Evolutionary conservation across 2,888 invertebrate species (phyloP), one percentile per base, ranked within the genome.

Genomic region (Odontocolon sp.): DNA sequence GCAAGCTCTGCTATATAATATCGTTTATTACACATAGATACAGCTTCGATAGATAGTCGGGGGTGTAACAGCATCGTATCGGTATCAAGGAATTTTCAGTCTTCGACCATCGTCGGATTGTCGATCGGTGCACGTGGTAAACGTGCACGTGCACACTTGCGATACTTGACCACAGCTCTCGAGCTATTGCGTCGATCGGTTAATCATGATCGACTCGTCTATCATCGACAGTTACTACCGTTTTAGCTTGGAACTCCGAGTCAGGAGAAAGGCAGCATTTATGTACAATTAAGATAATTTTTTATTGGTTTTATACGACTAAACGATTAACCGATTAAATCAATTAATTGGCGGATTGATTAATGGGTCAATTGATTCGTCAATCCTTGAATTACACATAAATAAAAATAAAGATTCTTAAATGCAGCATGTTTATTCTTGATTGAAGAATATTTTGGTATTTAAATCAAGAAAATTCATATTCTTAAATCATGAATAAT

Each of bases 191-290:
- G 31, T 33, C 33, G 33, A 31, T 67, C 42, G 9, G 33, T 66
- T 45, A 54, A 66, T 42, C 52, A 31, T 45, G 47, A 50, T 59
- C 47, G 38, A 47, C 47, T 42, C 42, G n/a, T n/a, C n/a, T 18
- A 5, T 18, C 42, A 6, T 18, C 8, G 18, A 42, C 18, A 42
- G 16, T 42, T 38, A 5, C 38, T 38, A 38, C 38, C 38, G 38
- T 38, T 42, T 42, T 2, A 18, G 42, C 16, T 42, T n/a, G n/a
- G n/a, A n/a, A 18, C 42, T 42, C 42, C 6, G 18, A 42, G 18
- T 8, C 16, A 3, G 8, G 9, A 45, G 21, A 4, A 16, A 14
- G 8, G 42, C 2, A 21, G 8, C n/a, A n/a, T n/a, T n/a, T n/a
- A n/a, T n/a, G n/a, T n/a, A n/a, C n/a, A n/a, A n/a, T n/a, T n/a